Evolutionary conservation across 2,113 vertebrate species (phyloP), one percentile per base, ranked within the genome.

Genomic region (Variabilichromis moorii): DNA sequence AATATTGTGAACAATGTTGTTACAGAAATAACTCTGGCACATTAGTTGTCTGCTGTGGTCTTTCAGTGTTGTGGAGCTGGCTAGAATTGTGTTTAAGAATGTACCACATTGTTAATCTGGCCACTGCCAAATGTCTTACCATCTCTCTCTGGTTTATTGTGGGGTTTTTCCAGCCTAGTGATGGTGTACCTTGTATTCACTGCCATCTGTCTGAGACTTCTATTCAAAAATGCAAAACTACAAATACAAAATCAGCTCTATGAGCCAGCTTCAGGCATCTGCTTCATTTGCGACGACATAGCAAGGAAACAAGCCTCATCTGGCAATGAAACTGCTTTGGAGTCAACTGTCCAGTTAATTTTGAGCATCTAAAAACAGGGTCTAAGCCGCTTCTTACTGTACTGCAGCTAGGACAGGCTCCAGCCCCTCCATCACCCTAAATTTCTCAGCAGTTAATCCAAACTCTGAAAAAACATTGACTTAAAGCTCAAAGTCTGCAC

Each of bases 121-220:
- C 8, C 66, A 42, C 35, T 4, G 11, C 66, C 37, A 71, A 42
- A 24, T 14, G 14, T 21, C 66, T 42, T 24, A 14, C 35, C 35
- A 71, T 71, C 66, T 66, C 6, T 37, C 31, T 71, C 66, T 40
- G 66, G n/a, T 24, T 66, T n/a, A 1, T 37, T 66, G 33, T n/a
- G 61, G 9, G 4, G 0, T 5, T n/a, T 35, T 35, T 2, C 33
- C 35, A 71, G 7, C 2, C 35, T 68, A 40, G 11, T 1, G 63
- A 68, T 40, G 63, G 33, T 40, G 33, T 68, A 37, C 63, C 35
- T 68, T 40, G 19, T 14, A 8, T 21, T 0, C 35, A 14, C 63
- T 68, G 63, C 11, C 63, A 68, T 68, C 63, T 68, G 19, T 68
- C 7, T 40, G 63, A 40, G 63, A 40, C 63, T 21, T 40, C 12